Conservation (phyloP, 2,888 invertebrate species). For the Xestia rhomboidea region DNA sequence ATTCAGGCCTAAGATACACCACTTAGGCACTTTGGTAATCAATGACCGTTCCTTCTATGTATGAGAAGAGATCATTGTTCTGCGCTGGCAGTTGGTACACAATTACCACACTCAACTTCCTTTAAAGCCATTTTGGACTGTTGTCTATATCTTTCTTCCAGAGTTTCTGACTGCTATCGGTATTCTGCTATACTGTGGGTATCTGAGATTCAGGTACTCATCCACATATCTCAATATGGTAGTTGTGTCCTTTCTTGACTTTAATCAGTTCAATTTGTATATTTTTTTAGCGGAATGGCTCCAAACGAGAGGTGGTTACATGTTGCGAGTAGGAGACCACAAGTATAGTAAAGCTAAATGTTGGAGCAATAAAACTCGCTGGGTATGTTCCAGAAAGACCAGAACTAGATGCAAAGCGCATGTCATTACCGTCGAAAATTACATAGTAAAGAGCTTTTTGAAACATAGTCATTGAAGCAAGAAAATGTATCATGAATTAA, state of each 20-base stretch:
- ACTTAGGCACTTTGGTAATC: too few relatives aligned
- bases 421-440: constrained; percentile 23
- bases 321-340: background rate
- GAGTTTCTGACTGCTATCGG: too few relatives aligned
- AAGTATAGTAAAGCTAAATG: constrained; percentile 17
- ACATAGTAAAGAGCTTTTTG: constrained; percentile 23
- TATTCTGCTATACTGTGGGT: background rate
- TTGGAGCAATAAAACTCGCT: background rate
- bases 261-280: background rate
- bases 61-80: background rate
- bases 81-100: constrained; percentile 3
- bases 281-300: background rate
- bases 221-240: background rate
- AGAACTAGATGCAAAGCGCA: constrained; percentile 1
- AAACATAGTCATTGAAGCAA: constrained; percentile 41
- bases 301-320: background rate
- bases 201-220: background rate
- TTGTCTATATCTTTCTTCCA: background rate
- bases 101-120: background rate
- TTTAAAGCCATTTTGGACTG: background rate
- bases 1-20: background rate
- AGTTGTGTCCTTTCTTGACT: background rate
- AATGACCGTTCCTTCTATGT: background rate
- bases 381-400: constrained; percentile 1
- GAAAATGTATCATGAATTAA: background rate